Conservation (phyloP, 1,140 invertebrate genomes). For the Panagrolaimus sp. region DNA sequence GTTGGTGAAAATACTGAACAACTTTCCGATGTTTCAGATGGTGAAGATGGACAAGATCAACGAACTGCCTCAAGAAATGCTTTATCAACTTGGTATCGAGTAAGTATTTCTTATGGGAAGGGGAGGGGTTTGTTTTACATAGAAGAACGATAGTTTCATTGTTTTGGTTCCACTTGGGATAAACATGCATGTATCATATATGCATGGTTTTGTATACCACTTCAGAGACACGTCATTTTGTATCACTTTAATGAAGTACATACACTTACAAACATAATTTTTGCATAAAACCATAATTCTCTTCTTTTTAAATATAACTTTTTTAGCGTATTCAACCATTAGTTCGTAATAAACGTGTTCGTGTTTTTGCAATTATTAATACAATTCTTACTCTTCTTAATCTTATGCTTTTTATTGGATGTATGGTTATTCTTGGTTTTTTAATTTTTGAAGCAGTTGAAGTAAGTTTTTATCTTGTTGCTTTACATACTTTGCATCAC, state of each 20-base stretch:
- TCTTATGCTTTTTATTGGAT: not conserved
- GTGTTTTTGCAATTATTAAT: conserved; percentile 4
- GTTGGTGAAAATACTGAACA: conserved; percentile 2
- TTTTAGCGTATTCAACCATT: conserved; percentile 9
- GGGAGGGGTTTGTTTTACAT: too few species aligned
- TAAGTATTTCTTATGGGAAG: not conserved
- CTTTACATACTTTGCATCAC: too few species aligned
- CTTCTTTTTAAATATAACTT: too few species aligned
- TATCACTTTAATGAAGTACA: too few species aligned
- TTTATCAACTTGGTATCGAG: conserved; percentile 5
- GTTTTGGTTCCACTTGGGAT: not conserved
- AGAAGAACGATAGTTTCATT: not conserved
- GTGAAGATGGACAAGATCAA: not conserved
- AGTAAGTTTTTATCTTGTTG: too few species aligned
- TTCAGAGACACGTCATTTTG: too few species aligned
- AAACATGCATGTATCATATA: too few species aligned
- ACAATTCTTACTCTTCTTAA: not conserved
- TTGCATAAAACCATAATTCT: too few species aligned
- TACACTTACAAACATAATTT: not conserved
- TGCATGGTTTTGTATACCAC: too few species aligned
- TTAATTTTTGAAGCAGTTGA: conserved; percentile 1
- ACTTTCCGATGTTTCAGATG: not conserved
- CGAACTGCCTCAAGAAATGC: not conserved
- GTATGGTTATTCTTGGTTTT: not conserved
- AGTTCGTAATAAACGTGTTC: conserved; percentile 2